Base-by-base conservation (phyloP, 2,888 invertebrate genomes). In the Stictocephala bisonia region DNA sequence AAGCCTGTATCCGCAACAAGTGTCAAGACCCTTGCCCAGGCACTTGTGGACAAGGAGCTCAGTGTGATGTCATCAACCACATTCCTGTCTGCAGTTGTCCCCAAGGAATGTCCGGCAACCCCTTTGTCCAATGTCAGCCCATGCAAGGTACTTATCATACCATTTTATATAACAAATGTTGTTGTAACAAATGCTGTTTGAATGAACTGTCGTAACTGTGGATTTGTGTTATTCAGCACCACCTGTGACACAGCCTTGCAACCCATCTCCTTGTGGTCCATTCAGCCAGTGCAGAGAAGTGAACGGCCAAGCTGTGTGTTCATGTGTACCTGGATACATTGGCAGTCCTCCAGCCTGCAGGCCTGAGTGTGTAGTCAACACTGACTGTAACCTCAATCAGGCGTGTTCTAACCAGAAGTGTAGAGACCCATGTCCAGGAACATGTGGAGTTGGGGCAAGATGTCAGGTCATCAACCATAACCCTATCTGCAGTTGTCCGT, bases 371-470 rank as follows among this genome's bases (percentile, higher is more conserved):
- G 81, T 83, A 22, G 79, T 83, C 11, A 84, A 90, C 79, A 88
- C 91, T 0, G 93, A 93, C 81, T 94, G 94, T 83, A 84, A 90
- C 27, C 85, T 86, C 75, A 88, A 90, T 80, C 86, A 88, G 82
- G 91, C 92, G 0, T 93, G 93, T 79, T 89, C 90, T 72, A 92
- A 91, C 82, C 90, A 90, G 77, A 92, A 91, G 84, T 94, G 94
- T 82, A 87, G 88, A 73, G 90, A 93, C 83, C 93, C 93, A 13
- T 94, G 94, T 80, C 86, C 89, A 15, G 92, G 92, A 27, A 86
- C 90, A 18, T 94, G 93, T 82, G 93, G 93, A 26, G 85, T 88
- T 60, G 87, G 88, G 79, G 91, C 93, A 7, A 86, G 87, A 78
- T 94, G 93, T 76, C 84, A 85, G 66, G 87, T 88, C 9, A 84